Conservation (phyloP, 2,797 vertebrate genomes). For the Perodicticus potto region DNA sequence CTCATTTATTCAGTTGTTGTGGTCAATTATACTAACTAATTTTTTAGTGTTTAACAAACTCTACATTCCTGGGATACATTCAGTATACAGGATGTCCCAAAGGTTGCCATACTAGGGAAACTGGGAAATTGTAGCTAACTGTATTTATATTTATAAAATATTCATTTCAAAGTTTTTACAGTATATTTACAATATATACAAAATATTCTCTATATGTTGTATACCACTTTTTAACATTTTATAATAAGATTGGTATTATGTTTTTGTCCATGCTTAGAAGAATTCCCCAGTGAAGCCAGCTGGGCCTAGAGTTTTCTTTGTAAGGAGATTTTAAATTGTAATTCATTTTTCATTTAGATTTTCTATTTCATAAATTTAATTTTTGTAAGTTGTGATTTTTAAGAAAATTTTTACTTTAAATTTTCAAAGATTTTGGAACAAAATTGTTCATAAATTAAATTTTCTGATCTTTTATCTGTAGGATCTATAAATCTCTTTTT, state of each 20-base stretch:
- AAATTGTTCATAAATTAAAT: neutral
- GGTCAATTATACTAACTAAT: neutral
- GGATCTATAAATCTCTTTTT: neutral
- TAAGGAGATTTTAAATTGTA: neutral
- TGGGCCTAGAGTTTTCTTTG: neutral
- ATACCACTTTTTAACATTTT: no score
- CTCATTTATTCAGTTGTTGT: neutral
- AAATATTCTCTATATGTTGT: no score
- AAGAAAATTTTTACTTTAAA: neutral
- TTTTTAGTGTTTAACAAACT: neutral
- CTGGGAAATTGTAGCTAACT: no score
- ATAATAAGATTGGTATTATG: neutral
- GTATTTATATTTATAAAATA: no score
- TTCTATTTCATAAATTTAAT: slow-evolving; percentile 3
- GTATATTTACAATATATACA: no score
- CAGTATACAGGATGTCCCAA: neutral
- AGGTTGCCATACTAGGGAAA: no score
- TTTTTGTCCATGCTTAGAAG: neutral
- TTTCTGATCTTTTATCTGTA: neutral
- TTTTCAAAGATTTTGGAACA: neutral
- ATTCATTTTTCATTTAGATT: neutral
- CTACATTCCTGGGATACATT: neutral
- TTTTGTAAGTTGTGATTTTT: neutral
- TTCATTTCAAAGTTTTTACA: no score
- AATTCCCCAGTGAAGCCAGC: neutral